Percentiles rank a stretch among this genome's conserved stretches.
Conservation (phyloP, 2,888 invertebrate genomes). For the Drosophila merina region DNA sequence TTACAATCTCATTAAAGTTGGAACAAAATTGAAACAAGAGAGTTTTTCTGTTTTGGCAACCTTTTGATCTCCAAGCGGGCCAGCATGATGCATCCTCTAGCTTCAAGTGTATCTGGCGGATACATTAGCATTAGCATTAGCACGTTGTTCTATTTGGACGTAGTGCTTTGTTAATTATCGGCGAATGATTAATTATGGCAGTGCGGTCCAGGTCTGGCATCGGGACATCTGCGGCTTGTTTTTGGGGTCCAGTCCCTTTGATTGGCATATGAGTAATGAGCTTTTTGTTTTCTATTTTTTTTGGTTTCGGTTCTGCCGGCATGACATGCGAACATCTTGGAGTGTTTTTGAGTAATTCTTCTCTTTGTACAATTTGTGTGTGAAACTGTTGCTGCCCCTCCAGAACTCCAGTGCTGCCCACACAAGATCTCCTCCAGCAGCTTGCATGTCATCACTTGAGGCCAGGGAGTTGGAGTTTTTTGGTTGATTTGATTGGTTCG, state of each 20-base stretch:
- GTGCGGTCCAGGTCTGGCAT: slow-evolving; percentile 50
- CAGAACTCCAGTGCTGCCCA: slow-evolving; percentile 32
- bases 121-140: slow-evolving; percentile 66
- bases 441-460: slow-evolving; percentile 75
- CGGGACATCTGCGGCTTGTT: slow-evolving; percentile 53
- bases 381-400: slow-evolving; percentile 62
- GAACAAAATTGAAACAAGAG: slow-evolving; percentile 39
- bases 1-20: slow-evolving; percentile 44
- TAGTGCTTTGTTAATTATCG: slow-evolving; percentile 74
- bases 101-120: slow-evolving; percentile 49
- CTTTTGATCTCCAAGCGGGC: slow-evolving; percentile 54
- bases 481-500: slow-evolving; percentile 31
- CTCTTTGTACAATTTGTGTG: slow-evolving; percentile 50
- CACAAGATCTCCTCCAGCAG: slow-evolving; percentile 46
- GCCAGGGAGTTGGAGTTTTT: slow-evolving; percentile 49
- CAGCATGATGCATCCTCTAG: slow-evolving; percentile 42
- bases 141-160: slow-evolving; percentile 73
- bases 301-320: slow-evolving; percentile 9
- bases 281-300: slow-evolving; percentile 68
- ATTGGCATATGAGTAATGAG: slow-evolving; percentile 79
- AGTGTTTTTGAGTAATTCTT: slow-evolving; percentile 38
- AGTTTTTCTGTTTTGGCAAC: slow-evolving; percentile 60
- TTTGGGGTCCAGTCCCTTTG: slow-evolving; percentile 46
- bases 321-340: slow-evolving; percentile 51
- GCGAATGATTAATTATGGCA: slow-evolving; percentile 76